Conservation (phyloP, 2,888 invertebrate genomes). For the Podabrus alpinus region DNA sequence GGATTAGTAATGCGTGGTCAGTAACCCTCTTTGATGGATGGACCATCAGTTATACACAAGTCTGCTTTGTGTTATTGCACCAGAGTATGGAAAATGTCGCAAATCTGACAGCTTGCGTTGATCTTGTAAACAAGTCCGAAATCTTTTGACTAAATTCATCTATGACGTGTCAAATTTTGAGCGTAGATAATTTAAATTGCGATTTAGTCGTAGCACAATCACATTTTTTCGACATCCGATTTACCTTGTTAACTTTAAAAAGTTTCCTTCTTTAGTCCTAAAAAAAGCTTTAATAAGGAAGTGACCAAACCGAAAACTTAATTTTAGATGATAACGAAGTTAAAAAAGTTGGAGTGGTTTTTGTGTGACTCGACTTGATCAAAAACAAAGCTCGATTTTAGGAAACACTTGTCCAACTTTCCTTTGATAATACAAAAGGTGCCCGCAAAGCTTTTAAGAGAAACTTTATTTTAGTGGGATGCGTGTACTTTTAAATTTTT, state of each 20-base stretch:
- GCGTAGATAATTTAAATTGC: conserved; percentile 21
- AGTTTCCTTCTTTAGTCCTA: background rate
- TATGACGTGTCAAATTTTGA: conserved; percentile 16
- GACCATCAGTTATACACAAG: conserved; percentile 52
- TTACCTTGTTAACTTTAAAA: background rate
- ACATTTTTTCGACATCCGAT: background rate
- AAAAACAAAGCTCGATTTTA: conserved; percentile 21
- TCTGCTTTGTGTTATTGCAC: conserved; percentile 50
- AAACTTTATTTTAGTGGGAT: background rate
- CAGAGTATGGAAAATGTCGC: conserved; percentile 52
- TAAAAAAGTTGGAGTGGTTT: conserved; percentile 27
- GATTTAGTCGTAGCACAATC: conserved; percentile 13
- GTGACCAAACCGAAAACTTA: conserved; percentile 15
- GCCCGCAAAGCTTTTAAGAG: background rate
- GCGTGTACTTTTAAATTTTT: background rate
- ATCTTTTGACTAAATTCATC: conserved; percentile 29
- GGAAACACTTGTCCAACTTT: conserved; percentile 21
- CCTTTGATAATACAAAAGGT: background rate
- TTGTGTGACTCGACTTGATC: conserved; percentile 22
- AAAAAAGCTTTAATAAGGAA: background rate
- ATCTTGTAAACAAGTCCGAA: conserved; percentile 49
- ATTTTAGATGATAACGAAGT: conserved; percentile 26
- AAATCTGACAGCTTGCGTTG: conserved; percentile 51
- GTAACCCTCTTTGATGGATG: conserved; percentile 50
- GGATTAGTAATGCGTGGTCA: conserved; percentile 42